Conservation (phyloP, 2,888 invertebrate species). For the Eumacrocentrus americanus region DNA sequence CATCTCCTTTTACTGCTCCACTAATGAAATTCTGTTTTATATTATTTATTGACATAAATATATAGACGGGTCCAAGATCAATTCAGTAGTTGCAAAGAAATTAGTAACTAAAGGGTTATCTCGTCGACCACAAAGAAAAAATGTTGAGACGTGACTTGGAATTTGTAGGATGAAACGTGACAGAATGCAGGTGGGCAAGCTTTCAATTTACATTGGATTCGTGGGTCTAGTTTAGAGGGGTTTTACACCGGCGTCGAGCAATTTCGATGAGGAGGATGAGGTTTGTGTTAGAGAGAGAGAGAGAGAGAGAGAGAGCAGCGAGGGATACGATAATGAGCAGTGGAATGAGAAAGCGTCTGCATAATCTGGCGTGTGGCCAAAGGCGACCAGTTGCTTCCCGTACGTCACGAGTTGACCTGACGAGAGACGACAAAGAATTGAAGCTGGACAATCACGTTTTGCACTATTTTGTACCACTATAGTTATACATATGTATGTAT, state of each 20-base stretch:
- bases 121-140: neutral
- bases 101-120: neutral
- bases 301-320: conserved; percentile 3
- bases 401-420: conserved; percentile 38
- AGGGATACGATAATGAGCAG: conserved; percentile 44
- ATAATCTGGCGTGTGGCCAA: conserved; percentile 56
- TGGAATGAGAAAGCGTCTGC: conserved; percentile 46
- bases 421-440: conserved; percentile 6
- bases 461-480: too few species aligned
- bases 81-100: too few species aligned
- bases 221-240: conserved; percentile 7
- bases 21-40: too few species aligned
- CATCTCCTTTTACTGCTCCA: too few species aligned
- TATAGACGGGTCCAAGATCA: neutral
- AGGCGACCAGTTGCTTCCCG: conserved; percentile 56
- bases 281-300: neutral
- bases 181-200: conserved; percentile 15
- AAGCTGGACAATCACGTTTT: too few species aligned
- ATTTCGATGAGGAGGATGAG: neutral
- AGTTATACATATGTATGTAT: neutral
- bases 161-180: conserved; percentile 22
- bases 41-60: neutral
- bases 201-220: conserved; percentile 18
- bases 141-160: conserved; percentile 21
- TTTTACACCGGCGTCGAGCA: neutral